phyloP scores from a whole-genome alignment of 2,113 vertebrate genomes.

The Heterotilapia buettikoferi region DNA sequence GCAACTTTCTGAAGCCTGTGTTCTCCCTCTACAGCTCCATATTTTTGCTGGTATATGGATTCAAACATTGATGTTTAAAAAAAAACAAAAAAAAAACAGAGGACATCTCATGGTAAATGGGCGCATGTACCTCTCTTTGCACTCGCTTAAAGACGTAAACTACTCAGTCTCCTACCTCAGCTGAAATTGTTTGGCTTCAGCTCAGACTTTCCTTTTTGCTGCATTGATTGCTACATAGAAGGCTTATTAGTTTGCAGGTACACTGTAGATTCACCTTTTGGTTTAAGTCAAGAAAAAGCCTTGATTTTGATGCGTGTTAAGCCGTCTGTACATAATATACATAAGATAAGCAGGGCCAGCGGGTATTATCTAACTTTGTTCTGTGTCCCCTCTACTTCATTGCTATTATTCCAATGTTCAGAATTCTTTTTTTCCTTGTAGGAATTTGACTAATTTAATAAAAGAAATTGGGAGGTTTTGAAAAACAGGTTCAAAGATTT shows the following conservation, averaged over 20 bases:
- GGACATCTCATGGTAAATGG: background rate
- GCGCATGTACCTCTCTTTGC: background rate
- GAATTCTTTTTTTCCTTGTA: background rate
- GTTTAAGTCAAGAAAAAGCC: background rate
- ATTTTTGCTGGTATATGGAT: background rate
- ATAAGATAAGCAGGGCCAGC: background rate
- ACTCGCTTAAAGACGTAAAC: background rate
- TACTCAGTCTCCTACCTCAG: background rate
- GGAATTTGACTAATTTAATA: constrained; percentile 10
- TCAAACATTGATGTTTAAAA: background rate
- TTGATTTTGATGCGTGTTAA: background rate
- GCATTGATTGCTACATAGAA: background rate
- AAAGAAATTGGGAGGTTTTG: constrained; percentile 2
- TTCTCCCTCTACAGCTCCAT: background rate
- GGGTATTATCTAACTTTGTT: background rate
- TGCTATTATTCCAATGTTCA: background rate
- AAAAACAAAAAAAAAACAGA: background rate
- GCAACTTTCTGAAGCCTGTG: background rate
- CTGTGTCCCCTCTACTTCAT: background rate
- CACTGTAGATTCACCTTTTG: background rate
- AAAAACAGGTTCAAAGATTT: constrained; percentile 16
- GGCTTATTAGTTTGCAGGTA: background rate
- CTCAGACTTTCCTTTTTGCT: background rate
- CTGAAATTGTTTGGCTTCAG: background rate
- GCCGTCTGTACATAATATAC: background rate